A percentile compares a stretch with the other conserved stretches of the same genome.
These are phyloP conservation scores for Chirona hameri DNA, from an alignment of 2,888 invertebrate genomes.

Conservation along the genomic window DNA sequence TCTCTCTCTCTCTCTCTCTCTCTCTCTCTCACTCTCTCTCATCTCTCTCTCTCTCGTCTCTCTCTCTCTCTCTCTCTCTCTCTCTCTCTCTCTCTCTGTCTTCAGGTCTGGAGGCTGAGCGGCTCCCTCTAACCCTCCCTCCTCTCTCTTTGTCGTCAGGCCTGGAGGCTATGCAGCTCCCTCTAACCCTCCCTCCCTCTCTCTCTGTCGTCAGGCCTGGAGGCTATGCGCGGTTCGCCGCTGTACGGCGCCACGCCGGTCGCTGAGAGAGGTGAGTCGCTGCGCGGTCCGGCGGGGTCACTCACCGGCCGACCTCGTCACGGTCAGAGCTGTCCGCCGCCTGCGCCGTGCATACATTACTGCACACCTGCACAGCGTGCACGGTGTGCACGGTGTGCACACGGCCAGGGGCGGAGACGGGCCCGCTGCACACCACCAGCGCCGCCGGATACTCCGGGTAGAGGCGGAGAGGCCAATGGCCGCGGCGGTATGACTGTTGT, in stretches of 20 bases:
- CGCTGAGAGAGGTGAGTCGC: neutral
- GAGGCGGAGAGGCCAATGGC: neutral
- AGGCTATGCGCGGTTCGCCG: constrained; percentile 4
- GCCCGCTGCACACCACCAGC: too few relatives aligned
- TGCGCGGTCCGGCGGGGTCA: neutral
- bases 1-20: too few relatives aligned
- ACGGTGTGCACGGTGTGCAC: too few relatives aligned
- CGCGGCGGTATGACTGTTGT: neutral
- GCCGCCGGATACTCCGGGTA: too few relatives aligned
- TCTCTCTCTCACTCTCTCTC: too few relatives aligned
- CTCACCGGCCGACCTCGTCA: neutral
- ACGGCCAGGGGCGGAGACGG: neutral
- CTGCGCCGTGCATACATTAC: neutral
- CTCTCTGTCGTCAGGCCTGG: neutral
- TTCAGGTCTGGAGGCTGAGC: neutral
- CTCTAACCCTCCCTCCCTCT: neutral
- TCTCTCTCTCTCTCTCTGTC: neutral
- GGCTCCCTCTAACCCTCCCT: neutral
- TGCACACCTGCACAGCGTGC: neutral
- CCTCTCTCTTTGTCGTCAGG: neutral
- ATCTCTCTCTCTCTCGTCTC: too few relatives aligned
- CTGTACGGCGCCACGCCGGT: constrained; percentile 9
- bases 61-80: too few relatives aligned
- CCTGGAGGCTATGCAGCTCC: neutral
- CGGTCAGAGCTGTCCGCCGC: too few relatives aligned